Base-by-base conservation (phyloP, 1,140 invertebrate species). In the Cyphomyrmex costatus region DNA sequence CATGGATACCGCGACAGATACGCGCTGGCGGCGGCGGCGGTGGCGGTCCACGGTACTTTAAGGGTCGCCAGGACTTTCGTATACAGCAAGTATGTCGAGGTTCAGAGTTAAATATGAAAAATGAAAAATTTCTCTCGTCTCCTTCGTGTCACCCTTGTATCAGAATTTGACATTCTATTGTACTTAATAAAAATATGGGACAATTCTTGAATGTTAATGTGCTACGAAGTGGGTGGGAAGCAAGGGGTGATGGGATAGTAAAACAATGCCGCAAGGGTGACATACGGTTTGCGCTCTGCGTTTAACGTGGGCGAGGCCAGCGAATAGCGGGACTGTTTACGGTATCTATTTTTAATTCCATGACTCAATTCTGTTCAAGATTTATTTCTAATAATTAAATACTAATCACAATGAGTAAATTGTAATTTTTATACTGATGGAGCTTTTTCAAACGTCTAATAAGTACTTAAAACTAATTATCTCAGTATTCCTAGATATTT, bases 1-100 rank as follows among this genome's bases (percentile, higher is more conserved):
- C 86, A 73, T 86, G 89, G 86, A 88, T 87, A 90, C 90, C 85
- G 80, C 88, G 80, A 58, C 71, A 58, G 71, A 88, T 63, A 82
- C 73, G 61, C 84, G 68, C 24, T 53, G 76, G 30, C 87, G 61
- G 60, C 79, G 61, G 53, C 74, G 53, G 42, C 70, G 61, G 71
- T 80, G 76, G 77, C 3, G 70, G 88, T 42, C 68, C 68, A 36
- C 27, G 79, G 79, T 83, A 83, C 79, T 83, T 73, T 83, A 83
- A 83, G 79, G 79, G 68, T 83, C 36, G 53, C 66, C 10, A 85
- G 82, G 30, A 85, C 19, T 65, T 85, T 85, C 46, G n/a, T 16
- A 66, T 60, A 46, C n/a, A 51, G 14, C 56, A 16, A 83, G 71
- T 53, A 33, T 61, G 14, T 61, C 14, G 24, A 53, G 66, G 21